Percentiles rank a stretch among this genome's conserved stretches.
Evolutionary conservation across 2,888 invertebrate species (phyloP).

Genomic region (Conops quadrifasciatus): DNA sequence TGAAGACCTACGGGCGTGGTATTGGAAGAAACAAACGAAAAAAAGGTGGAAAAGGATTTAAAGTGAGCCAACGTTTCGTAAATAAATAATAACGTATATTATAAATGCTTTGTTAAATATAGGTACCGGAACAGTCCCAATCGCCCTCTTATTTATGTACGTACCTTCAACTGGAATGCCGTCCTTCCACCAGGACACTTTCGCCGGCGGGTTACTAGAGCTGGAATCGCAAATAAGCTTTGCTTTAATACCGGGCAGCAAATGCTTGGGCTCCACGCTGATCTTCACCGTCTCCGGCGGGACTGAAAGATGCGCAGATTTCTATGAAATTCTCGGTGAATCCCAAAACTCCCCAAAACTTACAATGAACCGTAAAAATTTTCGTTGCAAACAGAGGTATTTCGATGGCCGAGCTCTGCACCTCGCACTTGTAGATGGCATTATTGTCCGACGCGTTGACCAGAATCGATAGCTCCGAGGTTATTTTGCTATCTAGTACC

Average conservation of each 20-base stretch:
- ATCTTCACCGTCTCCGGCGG: constrained; percentile 62
- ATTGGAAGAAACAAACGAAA: neutral
- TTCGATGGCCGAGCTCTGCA: constrained; percentile 60
- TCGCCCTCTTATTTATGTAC: neutral
- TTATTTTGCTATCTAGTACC: constrained; percentile 54
- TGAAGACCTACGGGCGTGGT: constrained; percentile 45
- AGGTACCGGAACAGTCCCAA: too few species aligned
- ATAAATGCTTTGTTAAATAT: too few species aligned
- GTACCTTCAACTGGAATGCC: constrained; percentile 60
- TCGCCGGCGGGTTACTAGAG: constrained; percentile 60
- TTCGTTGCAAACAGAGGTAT: constrained; percentile 59
- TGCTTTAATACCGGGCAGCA: constrained; percentile 58
- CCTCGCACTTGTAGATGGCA: constrained; percentile 61
- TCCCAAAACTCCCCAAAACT: constrained; percentile 43
- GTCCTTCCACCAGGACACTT: constrained; percentile 63
- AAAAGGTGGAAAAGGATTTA: neutral
- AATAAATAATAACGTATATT: too few species aligned
- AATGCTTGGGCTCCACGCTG: constrained; percentile 57
- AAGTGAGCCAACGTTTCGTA: too few species aligned
- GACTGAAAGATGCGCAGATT: constrained; percentile 45
- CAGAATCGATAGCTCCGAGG: constrained; percentile 56
- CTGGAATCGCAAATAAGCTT: constrained; percentile 61
- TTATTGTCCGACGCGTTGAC: constrained; percentile 61
- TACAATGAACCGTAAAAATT: constrained; percentile 59
- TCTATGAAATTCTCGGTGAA: neutral